Conservation (phyloP, 2,797 vertebrate species). For the Telmatherina bonti region DNA sequence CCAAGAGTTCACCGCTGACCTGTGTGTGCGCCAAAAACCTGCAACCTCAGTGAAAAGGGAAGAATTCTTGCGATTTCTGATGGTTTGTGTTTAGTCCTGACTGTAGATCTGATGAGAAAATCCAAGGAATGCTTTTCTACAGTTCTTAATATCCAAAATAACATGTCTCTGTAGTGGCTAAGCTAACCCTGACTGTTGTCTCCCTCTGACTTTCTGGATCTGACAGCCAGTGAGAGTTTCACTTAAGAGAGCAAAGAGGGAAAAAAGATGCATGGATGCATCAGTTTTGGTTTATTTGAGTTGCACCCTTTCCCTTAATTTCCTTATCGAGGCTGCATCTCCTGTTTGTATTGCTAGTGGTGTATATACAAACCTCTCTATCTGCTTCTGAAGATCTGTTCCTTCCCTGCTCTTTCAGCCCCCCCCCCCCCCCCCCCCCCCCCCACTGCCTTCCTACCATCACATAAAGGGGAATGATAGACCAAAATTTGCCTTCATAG, state of each 20-base stretch:
- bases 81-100: constrained; percentile 21
- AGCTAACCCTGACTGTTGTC: constrained; percentile 25
- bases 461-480: constrained; percentile 16
- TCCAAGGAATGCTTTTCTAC: constrained; percentile 34
- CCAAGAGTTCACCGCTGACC: constrained; percentile 30
- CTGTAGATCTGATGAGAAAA: constrained; percentile 47
- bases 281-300: constrained; percentile 77
- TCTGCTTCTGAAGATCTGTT: constrained; percentile 65
- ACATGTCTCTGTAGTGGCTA: constrained; percentile 31
- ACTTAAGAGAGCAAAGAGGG: not conserved
- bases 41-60: constrained; percentile 27
- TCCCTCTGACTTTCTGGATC: constrained; percentile 33
- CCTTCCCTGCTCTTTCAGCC: constrained; percentile 43
- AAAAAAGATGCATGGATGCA: constrained; percentile 30
- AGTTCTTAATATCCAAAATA: constrained; percentile 24
- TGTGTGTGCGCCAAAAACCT: constrained; percentile 10
- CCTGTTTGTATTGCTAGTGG: constrained; percentile 78
- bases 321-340: constrained; percentile 82
- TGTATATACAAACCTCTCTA: constrained; percentile 72
- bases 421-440: not conserved
- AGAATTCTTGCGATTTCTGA: constrained; percentile 15
- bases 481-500: constrained; percentile 2
- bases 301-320: constrained; percentile 87
- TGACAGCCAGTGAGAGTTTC: constrained; percentile 7
- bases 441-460: constrained; percentile 3